Evolutionary conservation across 30 jellyfish, hydroid and myxozoan species (phyloP).

Genomic region (Calvadosia cruxmelitensis): DNA sequence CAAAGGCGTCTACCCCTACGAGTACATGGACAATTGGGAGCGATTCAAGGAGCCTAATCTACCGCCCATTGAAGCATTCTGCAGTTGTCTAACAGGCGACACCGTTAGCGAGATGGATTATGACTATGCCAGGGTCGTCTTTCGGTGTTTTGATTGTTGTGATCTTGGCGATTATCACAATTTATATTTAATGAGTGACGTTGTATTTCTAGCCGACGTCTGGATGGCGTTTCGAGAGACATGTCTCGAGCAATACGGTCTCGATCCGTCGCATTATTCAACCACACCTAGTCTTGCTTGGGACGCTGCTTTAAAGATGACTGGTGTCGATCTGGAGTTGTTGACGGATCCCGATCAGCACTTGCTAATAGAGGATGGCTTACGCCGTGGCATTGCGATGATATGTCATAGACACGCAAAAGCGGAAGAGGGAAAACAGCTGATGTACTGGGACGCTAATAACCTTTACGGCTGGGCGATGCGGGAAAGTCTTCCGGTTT

Average conservation of each 20-base stretch:
- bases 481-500: too few species aligned
- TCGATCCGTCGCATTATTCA: not conserved
- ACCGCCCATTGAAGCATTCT: not conserved
- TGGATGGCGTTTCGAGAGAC: not conserved
- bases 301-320: not conserved
- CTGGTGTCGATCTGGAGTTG: not conserved
- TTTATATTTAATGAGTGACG: not conserved
- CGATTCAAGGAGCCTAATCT: not conserved
- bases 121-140: not conserved
- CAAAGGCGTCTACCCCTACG: too few species aligned
- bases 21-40: too few species aligned
- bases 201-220: not conserved
- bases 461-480: too few species aligned
- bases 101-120: not conserved
- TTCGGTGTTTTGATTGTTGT: not conserved
- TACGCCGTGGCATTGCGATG: not conserved
- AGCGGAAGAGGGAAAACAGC: too few species aligned
- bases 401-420: too few species aligned
- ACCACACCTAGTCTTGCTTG: not conserved
- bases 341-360: constrained; percentile 1
- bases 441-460: too few species aligned
- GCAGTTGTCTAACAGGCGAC: not conserved
- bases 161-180: not conserved
- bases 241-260: not conserved
- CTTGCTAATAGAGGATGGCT: not conserved